Conservation (phyloP, 2,113 vertebrate species). For the Spizaetus ornatus region DNA sequence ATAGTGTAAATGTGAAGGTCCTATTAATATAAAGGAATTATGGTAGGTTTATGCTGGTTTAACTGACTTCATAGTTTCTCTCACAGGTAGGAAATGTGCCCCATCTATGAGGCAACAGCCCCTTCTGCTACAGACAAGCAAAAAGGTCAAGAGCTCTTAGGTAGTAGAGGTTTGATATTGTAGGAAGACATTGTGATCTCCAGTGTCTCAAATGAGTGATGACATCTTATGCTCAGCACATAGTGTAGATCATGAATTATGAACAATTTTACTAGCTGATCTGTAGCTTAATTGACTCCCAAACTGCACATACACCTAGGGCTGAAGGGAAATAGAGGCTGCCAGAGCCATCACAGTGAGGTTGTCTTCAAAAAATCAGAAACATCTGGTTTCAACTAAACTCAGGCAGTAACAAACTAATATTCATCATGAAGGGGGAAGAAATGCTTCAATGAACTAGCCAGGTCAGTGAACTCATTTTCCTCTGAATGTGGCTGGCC, state of each 20-base stretch:
- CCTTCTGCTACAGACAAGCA: background rate
- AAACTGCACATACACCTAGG: background rate
- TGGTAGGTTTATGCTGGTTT: background rate
- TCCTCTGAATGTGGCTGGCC: background rate
- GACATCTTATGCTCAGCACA: background rate
- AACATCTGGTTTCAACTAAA: conserved; percentile 49
- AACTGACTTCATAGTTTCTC: background rate
- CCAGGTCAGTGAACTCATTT: conserved; percentile 31
- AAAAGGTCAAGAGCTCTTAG: background rate
- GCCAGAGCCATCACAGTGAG: background rate
- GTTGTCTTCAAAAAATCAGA: conserved; percentile 1
- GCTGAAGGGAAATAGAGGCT: background rate
- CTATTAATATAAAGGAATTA: background rate
- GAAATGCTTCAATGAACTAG: conserved; percentile 19
- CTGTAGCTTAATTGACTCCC: background rate
- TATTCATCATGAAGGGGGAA: conserved; percentile 10
- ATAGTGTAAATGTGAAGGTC: background rate
- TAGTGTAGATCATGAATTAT: background rate
- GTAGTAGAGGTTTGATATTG: background rate
- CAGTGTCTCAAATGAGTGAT: background rate
- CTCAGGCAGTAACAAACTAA: conserved; percentile 10
- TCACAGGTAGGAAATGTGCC: background rate
- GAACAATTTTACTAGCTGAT: background rate
- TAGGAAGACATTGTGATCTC: background rate
- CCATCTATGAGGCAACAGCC: background rate